Conservation (phyloP, 1,140 invertebrate species). For the Caenorhabditis tropicalis region DNA sequence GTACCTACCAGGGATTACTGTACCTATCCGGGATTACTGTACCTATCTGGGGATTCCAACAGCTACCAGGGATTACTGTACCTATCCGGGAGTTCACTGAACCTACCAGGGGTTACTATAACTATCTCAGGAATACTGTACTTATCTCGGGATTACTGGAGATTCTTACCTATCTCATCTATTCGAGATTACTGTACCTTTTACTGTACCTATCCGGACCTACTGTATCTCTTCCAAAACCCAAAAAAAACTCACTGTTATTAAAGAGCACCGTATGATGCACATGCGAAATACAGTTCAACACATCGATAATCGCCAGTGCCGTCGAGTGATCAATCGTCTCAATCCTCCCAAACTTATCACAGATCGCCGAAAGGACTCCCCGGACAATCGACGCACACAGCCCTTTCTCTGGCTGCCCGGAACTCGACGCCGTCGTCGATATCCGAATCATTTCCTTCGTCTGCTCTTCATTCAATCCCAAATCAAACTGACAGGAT, state of each 20-base stretch:
- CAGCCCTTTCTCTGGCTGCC: slow-evolving; percentile 49
- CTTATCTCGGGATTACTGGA: no score
- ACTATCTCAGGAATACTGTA: no score
- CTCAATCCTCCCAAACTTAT: slow-evolving; percentile 66
- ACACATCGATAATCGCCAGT: slow-evolving; percentile 67
- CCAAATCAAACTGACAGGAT: slow-evolving; percentile 63
- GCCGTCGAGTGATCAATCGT: slow-evolving; percentile 60
- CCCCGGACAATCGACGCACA: slow-evolving; percentile 52
- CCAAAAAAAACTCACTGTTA: slow-evolving; percentile 54
- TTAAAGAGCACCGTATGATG: slow-evolving; percentile 64
- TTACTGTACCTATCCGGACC: no score
- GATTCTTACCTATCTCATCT: no score
- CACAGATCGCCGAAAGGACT: slow-evolving; percentile 67
- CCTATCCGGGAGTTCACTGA: no score
- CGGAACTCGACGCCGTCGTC: slow-evolving; percentile 27
- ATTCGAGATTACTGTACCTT: no score
- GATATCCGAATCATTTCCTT: slow-evolving; percentile 46
- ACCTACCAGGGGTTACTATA: no score
- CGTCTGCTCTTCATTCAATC: slow-evolving; percentile 46
- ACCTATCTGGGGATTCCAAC: no score
- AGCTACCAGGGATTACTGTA: no score
- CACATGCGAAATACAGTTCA: slow-evolving; percentile 65
- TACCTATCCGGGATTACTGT: no score
- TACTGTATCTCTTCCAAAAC: background rate
- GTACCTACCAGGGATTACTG: no score